Percentiles rank a stretch among this genome's conserved stretches.
Conservation (phyloP, 1,140 invertebrate species). For the Anastrepha ludens region DNA sequence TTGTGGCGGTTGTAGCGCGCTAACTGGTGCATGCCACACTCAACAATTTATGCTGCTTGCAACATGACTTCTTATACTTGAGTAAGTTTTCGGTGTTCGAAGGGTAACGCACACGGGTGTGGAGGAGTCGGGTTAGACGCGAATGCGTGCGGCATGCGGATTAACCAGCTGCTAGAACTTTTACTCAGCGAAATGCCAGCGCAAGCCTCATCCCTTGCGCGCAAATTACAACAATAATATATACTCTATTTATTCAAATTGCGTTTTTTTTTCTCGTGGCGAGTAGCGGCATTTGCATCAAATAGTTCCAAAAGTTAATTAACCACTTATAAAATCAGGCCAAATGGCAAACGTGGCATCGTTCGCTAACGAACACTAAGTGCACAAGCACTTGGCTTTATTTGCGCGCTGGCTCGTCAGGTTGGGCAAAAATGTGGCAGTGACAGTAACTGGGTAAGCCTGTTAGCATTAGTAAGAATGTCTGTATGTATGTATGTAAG, state of each 20-base stretch:
- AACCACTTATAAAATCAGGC: constrained; percentile 46
- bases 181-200: not conserved
- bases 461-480: not conserved
- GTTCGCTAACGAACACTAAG: constrained; percentile 10
- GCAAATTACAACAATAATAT: not conserved
- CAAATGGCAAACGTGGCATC: constrained; percentile 34
- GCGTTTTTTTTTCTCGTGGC: not conserved
- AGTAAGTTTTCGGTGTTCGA: not conserved
- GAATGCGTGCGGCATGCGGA: constrained; percentile 1
- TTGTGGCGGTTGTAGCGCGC: not conserved
- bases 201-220: not conserved
- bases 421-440: not conserved
- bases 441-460: not conserved
- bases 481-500: not conserved
- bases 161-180: not conserved
- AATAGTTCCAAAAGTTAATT: constrained; percentile 36
- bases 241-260: not conserved
- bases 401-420: not conserved
- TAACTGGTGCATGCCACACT: constrained; percentile 45
- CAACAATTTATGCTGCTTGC: constrained; percentile 8
- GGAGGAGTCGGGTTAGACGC: too few species aligned
- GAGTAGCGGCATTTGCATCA: not conserved
- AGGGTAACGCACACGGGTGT: not conserved
- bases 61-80: constrained; percentile 14
- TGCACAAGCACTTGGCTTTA: not conserved